Evolutionary conservation across 2,888 invertebrate genomes (phyloP), one percentile per base, ranked within the genome.

Genomic region (Spialia ferax): DNA sequence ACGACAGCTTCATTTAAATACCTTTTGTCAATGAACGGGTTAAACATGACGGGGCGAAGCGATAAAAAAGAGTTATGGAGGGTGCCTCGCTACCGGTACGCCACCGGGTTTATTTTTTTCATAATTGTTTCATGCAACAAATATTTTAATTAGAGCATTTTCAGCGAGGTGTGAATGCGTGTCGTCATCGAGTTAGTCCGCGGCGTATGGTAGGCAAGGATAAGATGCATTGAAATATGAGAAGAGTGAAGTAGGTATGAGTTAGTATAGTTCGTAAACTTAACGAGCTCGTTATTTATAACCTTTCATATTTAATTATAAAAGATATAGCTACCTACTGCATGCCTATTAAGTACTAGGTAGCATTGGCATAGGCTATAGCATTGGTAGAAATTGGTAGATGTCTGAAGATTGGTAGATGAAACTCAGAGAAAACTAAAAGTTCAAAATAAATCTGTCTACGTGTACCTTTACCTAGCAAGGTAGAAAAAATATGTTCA

Each of bases 11-110:
- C 83, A 93, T 93, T 93, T 93, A 93, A 93, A 93, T 93, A 91
- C 91, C 93, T 93, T 93, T 93, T 93, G 93, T 93, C 93, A 91
- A 91, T 89, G 89, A 91, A 92, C 90, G 93, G 93, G 93, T 93
- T 93, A 87, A 88, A 86, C 85, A 85, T 82, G 87, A 81, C 84
- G 79, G 78, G 76, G 77, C 76, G 78, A 74, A 77, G 83, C 85
- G 83, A 92, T 91, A 91, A 92, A 93, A 92, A 92, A 93, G 93
- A 93, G 79, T 89, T 91, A 93, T 92, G 87, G 86, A 73, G 84
- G 82, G 77, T 77, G 76, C 74, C 74, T 79, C 79, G 87, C 87
- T 82, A 85, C 86, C 79, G 86, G 79, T 78, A 76, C 75, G 79
- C 73, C 74, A 70, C 74, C 74, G 76, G 71, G 73, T 77, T 80